Percentiles rank a stretch among this genome's conserved stretches.
phyloP scores from a whole-genome alignment of 2,113 vertebrate genomes.

The Gavialis gangeticus region DNA sequence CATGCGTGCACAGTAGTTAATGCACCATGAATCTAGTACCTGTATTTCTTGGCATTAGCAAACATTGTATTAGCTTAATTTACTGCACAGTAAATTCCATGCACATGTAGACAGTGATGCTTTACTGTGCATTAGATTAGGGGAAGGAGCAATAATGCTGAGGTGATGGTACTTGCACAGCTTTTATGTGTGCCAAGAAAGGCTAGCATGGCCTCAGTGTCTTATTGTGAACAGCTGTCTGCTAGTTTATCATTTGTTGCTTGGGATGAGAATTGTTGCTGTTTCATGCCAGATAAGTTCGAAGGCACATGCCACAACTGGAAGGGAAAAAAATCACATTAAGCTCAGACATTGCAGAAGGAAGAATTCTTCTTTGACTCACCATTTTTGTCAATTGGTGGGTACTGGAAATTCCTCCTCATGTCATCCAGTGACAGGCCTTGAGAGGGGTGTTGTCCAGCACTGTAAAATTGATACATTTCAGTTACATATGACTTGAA shows the following conservation, averaged over 20 bases:
- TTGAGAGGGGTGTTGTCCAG: slow-evolving; percentile 78
- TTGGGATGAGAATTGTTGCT: background rate
- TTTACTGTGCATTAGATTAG: background rate
- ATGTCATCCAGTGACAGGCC: slow-evolving; percentile 90
- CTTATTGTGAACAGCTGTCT: background rate
- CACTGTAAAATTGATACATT: slow-evolving; percentile 71
- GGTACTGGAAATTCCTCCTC: slow-evolving; percentile 86
- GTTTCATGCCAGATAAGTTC: background rate
- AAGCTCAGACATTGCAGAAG: background rate
- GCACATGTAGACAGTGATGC: no score
- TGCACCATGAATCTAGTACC: no score
- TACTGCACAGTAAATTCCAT: no score
- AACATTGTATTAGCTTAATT: no score
- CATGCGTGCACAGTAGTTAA: no score
- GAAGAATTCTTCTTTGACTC: slow-evolving; percentile 16
- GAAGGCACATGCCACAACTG: background rate
- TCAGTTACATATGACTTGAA: background rate
- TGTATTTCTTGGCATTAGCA: no score
- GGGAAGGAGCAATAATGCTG: background rate
- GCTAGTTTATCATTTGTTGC: background rate
- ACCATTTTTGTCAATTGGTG: slow-evolving; percentile 91
- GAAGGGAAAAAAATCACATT: background rate
- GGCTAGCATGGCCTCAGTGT: background rate
- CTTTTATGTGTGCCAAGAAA: background rate
- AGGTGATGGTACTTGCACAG: background rate